Conservation (phyloP, 23 tunicate species). For the Halocynthia aurantium region DNA sequence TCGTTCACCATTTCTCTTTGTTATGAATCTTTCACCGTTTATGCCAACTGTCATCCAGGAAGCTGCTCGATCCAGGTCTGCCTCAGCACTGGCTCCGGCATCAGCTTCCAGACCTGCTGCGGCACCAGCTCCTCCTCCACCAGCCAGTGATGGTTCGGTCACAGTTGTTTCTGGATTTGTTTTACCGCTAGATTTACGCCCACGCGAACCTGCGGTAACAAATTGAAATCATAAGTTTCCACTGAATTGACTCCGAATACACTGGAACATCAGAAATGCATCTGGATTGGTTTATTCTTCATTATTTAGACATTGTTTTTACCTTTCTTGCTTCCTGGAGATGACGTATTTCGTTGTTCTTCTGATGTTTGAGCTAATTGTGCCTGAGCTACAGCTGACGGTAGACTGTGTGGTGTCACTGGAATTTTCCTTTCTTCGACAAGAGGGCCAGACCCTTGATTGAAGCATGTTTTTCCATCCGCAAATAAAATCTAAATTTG, state of each 20-base stretch:
- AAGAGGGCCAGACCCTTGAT: constrained; percentile 75
- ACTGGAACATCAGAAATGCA: not conserved
- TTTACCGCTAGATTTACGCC: constrained; percentile 78
- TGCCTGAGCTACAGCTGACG: constrained; percentile 54
- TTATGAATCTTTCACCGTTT: constrained; percentile 51
- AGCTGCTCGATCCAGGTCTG: constrained; percentile 56
- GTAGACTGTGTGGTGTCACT: constrained; percentile 67
- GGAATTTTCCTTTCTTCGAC: constrained; percentile 48
- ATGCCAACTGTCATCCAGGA: constrained; percentile 71
- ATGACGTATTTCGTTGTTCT: constrained; percentile 50
- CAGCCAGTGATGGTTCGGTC: constrained; percentile 78
- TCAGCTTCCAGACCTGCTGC: constrained; percentile 83
- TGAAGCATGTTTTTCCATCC: constrained; percentile 73
- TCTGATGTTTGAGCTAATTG: constrained; percentile 27
- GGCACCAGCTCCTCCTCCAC: constrained; percentile 47
- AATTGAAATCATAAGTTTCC: not conserved
- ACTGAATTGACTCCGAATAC: not conserved
- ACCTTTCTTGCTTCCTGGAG: constrained; percentile 94
- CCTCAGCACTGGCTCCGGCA: constrained; percentile 77
- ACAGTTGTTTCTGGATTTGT: constrained; percentile 70
- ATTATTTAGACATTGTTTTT: not conserved
- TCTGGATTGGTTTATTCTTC: not conserved
- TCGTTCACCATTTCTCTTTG: constrained; percentile 38
- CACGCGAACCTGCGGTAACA: constrained; percentile 47
- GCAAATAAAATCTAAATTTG: constrained; percentile 44